Conservation (phyloP, 2,888 invertebrate genomes). For the Plagodis dolabraria region DNA sequence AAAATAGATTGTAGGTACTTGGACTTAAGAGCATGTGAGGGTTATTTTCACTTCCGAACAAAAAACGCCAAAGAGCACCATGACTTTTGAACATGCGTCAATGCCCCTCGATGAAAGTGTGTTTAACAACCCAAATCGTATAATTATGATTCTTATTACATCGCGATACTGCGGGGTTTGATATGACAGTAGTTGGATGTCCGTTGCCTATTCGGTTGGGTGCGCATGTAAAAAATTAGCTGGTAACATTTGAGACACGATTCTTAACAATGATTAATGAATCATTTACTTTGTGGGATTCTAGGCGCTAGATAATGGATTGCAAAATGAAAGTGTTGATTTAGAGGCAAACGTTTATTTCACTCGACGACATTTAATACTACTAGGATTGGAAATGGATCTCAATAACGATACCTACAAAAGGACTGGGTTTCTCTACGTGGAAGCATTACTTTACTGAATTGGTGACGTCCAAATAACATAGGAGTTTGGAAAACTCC, state of each 20-base stretch:
- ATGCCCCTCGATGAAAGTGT: slow-evolving; percentile 63
- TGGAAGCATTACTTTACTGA: too few relatives aligned
- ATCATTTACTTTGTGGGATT: slow-evolving; percentile 43
- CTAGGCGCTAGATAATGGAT: slow-evolving; percentile 35
- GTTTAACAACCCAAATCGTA: slow-evolving; percentile 41
- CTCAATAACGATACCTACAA: too few relatives aligned
- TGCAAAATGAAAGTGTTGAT: slow-evolving; percentile 20
- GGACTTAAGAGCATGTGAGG: slow-evolving; percentile 31
- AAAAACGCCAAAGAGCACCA: slow-evolving; percentile 52
- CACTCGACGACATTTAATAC: too few relatives aligned
- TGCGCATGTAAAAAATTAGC: slow-evolving; percentile 44
- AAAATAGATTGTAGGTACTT: slow-evolving; percentile 32
- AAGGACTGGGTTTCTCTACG: too few relatives aligned
- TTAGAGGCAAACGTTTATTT: not conserved
- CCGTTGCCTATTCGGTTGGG: slow-evolving; percentile 8
- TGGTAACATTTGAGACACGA: slow-evolving; percentile 54
- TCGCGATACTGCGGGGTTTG: slow-evolving; percentile 25
- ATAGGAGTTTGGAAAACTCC: not conserved
- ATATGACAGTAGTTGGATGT: slow-evolving; percentile 20
- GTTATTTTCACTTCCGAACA: slow-evolving; percentile 64
- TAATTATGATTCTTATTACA: slow-evolving; percentile 50
- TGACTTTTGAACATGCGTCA: slow-evolving; percentile 54
- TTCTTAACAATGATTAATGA: slow-evolving; percentile 61
- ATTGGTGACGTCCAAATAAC: too few relatives aligned
- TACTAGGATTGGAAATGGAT: too few relatives aligned